Conservation (phyloP, 1,140 invertebrate species). For the Diabrotica undecimpunctata region DNA sequence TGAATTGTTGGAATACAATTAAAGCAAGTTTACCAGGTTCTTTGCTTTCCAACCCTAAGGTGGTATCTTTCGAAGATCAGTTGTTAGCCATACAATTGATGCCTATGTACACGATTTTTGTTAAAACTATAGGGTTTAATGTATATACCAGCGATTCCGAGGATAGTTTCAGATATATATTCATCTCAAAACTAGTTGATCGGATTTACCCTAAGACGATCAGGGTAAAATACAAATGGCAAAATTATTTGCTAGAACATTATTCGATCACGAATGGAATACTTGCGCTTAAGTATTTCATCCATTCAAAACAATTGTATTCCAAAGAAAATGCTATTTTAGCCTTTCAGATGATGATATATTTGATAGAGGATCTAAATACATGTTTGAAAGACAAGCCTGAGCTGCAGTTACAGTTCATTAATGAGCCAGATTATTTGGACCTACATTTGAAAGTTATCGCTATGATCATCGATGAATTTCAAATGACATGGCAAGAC, state of each 20-base stretch:
- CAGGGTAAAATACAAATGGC: slow-evolving; percentile 41
- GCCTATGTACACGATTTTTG: slow-evolving; percentile 50
- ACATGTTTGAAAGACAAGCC: slow-evolving; percentile 24
- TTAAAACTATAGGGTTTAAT: slow-evolving; percentile 8
- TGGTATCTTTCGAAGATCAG: slow-evolving; percentile 52
- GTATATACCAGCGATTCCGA: slow-evolving; percentile 45
- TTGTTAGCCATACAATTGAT: slow-evolving; percentile 58
- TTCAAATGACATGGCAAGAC: slow-evolving; percentile 70
- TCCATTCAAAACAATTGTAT: slow-evolving; percentile 48
- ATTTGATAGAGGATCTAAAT: slow-evolving; percentile 60
- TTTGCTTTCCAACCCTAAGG: slow-evolving; percentile 32
- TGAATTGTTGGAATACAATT: slow-evolving; percentile 43
- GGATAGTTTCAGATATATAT: not conserved
- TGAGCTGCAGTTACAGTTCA: slow-evolving; percentile 22
- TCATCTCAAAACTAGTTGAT: slow-evolving; percentile 12
- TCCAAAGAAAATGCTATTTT: slow-evolving; percentile 63
- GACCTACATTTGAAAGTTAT: slow-evolving; percentile 60
- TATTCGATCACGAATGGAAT: slow-evolving; percentile 61
- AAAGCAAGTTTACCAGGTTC: slow-evolving; percentile 40
- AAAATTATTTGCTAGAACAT: slow-evolving; percentile 50
- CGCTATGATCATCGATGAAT: slow-evolving; percentile 60
- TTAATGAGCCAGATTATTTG: slow-evolving; percentile 44
- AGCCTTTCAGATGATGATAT: slow-evolving; percentile 66
- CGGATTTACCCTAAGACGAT: slow-evolving; percentile 18
- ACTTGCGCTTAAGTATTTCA: slow-evolving; percentile 55